These are phyloP conservation scores for Diuraphis noxia DNA, from an alignment of 1,140 invertebrate species.

Conservation along the genomic window DNA sequence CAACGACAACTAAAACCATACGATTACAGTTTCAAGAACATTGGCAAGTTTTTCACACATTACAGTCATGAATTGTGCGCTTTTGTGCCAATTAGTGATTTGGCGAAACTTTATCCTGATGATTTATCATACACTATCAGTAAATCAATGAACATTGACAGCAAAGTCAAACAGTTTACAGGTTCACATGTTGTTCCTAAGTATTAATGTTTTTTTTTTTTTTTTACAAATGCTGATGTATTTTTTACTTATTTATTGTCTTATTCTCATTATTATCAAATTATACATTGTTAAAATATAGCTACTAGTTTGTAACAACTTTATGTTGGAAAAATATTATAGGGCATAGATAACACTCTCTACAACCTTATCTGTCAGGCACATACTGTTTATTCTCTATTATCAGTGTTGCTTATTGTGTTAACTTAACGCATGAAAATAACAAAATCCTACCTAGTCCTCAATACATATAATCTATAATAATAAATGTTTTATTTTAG, in stretches of 20 bases:
- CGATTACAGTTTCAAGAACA: background rate
- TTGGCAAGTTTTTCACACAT: conserved; percentile 20
- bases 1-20: background rate
- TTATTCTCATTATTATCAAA: background rate
- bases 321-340: background rate
- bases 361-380: background rate
- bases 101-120: conserved; percentile 26
- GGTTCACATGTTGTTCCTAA: conserved; percentile 19
- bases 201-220: conserved; percentile 31
- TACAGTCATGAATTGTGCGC: background rate
- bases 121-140: background rate
- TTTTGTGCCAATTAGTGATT: background rate
- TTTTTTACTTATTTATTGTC: background rate
- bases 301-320: background rate
- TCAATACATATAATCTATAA: background rate
- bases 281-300: background rate
- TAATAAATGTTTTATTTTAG: conserved; percentile 11
- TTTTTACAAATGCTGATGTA: background rate
- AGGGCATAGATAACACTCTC: background rate
- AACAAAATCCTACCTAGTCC: background rate
- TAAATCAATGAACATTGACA: background rate
- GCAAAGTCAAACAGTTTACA: background rate
- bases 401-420: background rate
- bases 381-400: background rate
- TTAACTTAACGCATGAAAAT: background rate